phyloP scores from a whole-genome alignment of 1,140 invertebrate genomes.

The Hyphantria cunea region DNA sequence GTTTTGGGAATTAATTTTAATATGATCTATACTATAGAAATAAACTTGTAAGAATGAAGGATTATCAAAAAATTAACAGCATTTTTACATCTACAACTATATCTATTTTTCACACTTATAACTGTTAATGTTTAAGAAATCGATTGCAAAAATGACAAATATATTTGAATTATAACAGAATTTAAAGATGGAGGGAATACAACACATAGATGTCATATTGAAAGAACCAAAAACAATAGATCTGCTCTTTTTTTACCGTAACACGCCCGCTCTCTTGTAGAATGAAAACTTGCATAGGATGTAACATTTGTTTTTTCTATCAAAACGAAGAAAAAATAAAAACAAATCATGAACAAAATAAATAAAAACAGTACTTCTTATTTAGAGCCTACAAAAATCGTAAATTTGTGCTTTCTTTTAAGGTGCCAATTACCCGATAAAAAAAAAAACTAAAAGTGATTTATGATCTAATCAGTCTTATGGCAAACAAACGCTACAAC shows the following conservation, averaged over 20 bases:
- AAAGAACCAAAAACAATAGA: constrained; percentile 9
- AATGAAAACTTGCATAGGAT: constrained; percentile 12
- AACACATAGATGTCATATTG: too few species aligned
- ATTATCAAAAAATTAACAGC: too few species aligned
- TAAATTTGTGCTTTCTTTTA: not conserved
- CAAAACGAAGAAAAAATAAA: constrained; percentile 5
- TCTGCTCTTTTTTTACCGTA: constrained; percentile 23
- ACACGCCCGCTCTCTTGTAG: constrained; percentile 24
- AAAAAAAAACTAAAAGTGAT: constrained; percentile 7
- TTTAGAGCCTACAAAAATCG: not conserved
- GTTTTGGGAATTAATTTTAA: too few species aligned
- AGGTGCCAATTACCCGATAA: constrained; percentile 19
- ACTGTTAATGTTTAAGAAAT: too few species aligned
- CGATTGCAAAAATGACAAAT: too few species aligned
- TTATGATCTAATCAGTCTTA: not conserved
- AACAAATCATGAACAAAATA: not conserved
- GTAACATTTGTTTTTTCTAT: constrained; percentile 25
- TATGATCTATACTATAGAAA: too few species aligned
- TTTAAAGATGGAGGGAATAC: too few species aligned
- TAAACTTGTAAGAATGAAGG: too few species aligned
- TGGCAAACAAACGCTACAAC: constrained; percentile 27
- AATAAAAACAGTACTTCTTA: not conserved
- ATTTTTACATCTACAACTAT: too few species aligned
- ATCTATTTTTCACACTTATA: too few species aligned
- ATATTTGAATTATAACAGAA: too few species aligned